Percentiles rank a stretch among this genome's conserved stretches.
Evolutionary conservation across 2,888 invertebrate species (phyloP).

Genomic region (Neoscelio sp.): DNA sequence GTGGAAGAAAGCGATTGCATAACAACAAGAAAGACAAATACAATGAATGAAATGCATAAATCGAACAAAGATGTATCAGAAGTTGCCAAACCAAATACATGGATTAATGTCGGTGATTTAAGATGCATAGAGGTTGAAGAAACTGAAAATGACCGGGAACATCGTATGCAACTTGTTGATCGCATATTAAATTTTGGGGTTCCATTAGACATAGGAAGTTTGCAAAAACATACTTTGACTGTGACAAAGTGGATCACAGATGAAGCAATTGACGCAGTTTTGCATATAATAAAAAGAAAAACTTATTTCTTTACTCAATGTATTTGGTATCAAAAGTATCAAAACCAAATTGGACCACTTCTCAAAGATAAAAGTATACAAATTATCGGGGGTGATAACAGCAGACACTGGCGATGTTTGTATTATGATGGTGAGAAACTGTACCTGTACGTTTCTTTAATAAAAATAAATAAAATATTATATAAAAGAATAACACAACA

Average conservation of each 20-base stretch:
- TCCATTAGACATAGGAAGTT: neutral
- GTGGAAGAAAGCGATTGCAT: conserved; percentile 1
- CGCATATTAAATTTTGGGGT: neutral
- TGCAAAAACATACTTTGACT: neutral
- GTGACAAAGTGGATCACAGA: neutral
- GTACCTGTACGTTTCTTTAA: conserved; percentile 48
- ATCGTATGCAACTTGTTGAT: too few relatives aligned
- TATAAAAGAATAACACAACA: conserved; percentile 30
- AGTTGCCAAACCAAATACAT: too few relatives aligned
- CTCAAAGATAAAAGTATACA: conserved; percentile 13
- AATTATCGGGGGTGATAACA: conserved; percentile 53
- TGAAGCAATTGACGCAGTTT: conserved; percentile 1
- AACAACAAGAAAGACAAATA: too few relatives aligned
- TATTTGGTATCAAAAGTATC: conserved; percentile 1
- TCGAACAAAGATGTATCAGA: too few relatives aligned
- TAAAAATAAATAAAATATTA: conserved; percentile 9
- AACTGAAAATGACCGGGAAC: neutral
- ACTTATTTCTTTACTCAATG: conserved; percentile 17
- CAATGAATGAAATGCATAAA: too few relatives aligned
- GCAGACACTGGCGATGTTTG: conserved; percentile 62
- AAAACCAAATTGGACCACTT: neutral
- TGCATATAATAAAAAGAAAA: conserved; percentile 3
- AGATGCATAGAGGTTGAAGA: neutral
- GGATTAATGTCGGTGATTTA: neutral
- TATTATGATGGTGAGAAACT: conserved; percentile 52